Conservation (phyloP, 2,113 vertebrate genomes). For the Serinus canaria region DNA sequence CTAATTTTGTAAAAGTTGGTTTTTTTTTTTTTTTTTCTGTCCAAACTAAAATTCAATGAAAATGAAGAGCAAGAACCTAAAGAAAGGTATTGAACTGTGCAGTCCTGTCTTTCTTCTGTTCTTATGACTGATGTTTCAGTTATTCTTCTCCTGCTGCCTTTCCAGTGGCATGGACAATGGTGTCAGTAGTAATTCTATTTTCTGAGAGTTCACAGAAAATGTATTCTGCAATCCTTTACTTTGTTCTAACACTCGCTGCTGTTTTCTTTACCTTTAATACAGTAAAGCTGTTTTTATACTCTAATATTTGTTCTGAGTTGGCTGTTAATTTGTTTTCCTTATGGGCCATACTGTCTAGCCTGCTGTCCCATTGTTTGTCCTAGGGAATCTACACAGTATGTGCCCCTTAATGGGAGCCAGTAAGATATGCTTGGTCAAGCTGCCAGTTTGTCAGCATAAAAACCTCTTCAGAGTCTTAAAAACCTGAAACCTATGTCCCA, state of each 20-base stretch:
- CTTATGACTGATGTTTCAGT: background rate
- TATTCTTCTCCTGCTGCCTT: background rate
- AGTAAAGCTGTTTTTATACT: background rate
- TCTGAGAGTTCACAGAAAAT: background rate
- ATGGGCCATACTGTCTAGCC: background rate
- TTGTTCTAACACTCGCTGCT: background rate
- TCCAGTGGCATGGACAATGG: background rate
- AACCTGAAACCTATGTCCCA: background rate
- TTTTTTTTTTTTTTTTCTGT: background rate
- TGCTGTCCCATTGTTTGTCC: background rate
- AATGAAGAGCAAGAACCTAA: background rate
- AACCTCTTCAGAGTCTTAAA: background rate
- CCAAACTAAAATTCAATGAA: background rate
- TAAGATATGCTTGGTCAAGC: background rate
- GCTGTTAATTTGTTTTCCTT: background rate
- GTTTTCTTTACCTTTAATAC: background rate
- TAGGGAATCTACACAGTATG: background rate
- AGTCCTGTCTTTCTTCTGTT: background rate
- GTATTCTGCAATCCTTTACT: background rate
- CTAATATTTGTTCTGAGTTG: background rate
- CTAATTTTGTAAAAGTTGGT: background rate
- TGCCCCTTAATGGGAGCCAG: background rate
- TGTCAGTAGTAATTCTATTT: background rate
- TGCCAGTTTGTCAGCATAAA: background rate
- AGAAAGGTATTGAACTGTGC: background rate